These are phyloP conservation scores for Lindbergichthys nudifrons DNA, from an alignment of 2,797 vertebrate genomes.

Conservation along the genomic window DNA sequence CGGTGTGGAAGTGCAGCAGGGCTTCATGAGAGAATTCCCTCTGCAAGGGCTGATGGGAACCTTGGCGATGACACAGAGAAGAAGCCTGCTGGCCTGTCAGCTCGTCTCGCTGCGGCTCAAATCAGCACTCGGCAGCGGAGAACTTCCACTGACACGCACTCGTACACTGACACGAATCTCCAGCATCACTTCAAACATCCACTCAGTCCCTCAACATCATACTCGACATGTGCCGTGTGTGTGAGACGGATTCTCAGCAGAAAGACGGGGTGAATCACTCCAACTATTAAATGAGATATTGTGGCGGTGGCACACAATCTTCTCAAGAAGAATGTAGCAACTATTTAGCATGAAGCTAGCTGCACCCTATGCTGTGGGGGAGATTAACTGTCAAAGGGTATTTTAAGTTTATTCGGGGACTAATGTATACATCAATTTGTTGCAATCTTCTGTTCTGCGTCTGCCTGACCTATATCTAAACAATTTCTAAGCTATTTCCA, in stretches of 20 bases:
- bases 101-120: constrained; percentile 60
- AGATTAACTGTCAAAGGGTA: not conserved
- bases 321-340: constrained; percentile 18
- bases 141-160: constrained; percentile 67
- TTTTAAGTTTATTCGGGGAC: not conserved
- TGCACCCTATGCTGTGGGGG: not conserved
- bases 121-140: constrained; percentile 66
- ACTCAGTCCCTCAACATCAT: constrained; percentile 60
- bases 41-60: constrained; percentile 64
- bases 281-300: constrained; percentile 31
- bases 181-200: constrained; percentile 66
- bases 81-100: constrained; percentile 76
- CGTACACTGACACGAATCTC: constrained; percentile 62
- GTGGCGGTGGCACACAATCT: constrained; percentile 23
- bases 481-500: not conserved
- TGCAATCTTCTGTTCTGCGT: not conserved
- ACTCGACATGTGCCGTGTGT: constrained; percentile 51
- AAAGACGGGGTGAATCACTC: constrained; percentile 39
- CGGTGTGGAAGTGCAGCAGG: constrained; percentile 43
- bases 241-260: constrained; percentile 28
- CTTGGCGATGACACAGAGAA: constrained; percentile 68
- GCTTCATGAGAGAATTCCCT: constrained; percentile 65
- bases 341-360: constrained; percentile 16
- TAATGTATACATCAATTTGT: constrained; percentile 2
- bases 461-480: constrained; percentile 3